Conservation (phyloP, 2,113 vertebrate species). For the Dasyprocta punctata region DNA sequence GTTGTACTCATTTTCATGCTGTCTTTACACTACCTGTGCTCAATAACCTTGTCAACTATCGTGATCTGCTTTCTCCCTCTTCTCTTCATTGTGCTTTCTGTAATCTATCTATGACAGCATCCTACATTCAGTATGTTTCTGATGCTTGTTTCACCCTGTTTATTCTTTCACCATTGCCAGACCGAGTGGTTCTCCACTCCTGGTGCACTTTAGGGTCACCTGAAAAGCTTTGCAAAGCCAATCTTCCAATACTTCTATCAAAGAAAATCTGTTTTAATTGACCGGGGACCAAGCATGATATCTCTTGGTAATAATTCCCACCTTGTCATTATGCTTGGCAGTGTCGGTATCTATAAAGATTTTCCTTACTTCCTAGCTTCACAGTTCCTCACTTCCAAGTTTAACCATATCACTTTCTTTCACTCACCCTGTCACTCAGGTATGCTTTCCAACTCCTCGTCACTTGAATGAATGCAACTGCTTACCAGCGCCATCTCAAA, state of each 20-base stretch:
- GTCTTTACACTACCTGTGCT: background rate
- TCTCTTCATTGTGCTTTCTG: background rate
- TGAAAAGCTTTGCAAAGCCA: background rate
- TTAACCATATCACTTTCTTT: background rate
- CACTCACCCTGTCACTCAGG: background rate
- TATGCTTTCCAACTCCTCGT: background rate
- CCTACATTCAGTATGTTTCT: background rate
- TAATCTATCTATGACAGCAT: background rate
- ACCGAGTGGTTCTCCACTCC: background rate
- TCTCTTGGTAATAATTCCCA: background rate
- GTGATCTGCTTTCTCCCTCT: background rate
- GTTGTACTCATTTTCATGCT: background rate
- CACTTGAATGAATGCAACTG: background rate
- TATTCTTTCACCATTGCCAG: background rate
- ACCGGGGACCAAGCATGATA: background rate
- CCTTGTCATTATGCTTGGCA: background rate
- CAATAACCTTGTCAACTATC: background rate
- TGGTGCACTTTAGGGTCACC: background rate
- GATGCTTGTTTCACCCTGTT: background rate
- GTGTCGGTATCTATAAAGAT: background rate
- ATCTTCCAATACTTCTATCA: background rate
- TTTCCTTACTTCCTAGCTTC: background rate
- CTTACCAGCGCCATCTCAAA: background rate
- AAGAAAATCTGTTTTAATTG: background rate
- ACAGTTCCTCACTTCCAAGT: background rate